Conservation (phyloP, 2,113 vertebrate species). For the Sturnus vulgaris region DNA sequence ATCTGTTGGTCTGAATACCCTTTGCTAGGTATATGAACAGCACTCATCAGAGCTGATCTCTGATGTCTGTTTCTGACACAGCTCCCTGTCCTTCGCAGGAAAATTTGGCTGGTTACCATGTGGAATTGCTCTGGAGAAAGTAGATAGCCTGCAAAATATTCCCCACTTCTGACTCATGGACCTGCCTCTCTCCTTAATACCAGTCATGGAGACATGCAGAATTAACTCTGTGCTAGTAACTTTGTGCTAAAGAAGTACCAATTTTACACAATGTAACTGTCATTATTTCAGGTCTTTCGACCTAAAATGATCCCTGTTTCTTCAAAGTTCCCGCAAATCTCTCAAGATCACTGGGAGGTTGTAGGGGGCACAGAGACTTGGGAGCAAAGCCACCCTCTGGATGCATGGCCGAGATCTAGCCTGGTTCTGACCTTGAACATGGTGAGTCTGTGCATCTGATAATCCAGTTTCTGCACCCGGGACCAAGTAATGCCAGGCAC, state of each 20-base stretch:
- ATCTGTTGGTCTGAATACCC: not conserved
- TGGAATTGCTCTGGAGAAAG: not conserved
- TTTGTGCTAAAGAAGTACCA: not conserved
- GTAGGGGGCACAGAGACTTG: not conserved
- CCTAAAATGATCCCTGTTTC: not conserved
- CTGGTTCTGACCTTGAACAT: not conserved
- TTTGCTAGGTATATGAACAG: not conserved
- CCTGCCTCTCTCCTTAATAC: not conserved
- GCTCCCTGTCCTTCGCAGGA: not conserved
- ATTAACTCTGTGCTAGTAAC: not conserved
- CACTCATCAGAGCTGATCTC: not conserved
- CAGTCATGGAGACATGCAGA: rapidly evolving
- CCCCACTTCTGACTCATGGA: not conserved
- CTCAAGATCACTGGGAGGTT: not conserved
- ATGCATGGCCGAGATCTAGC: not conserved
- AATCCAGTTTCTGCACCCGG: rapidly evolving
- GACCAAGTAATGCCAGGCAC: not conserved
- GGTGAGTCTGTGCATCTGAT: rapidly evolving
- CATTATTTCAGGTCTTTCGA: not conserved
- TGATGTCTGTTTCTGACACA: not conserved
- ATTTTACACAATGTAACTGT: not conserved
- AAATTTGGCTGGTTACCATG: not conserved
- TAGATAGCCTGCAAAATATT: not conserved
- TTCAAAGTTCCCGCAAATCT: not conserved
- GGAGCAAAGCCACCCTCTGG: not conserved